Conservation (phyloP, 2,888 invertebrate species). For the Calameuta filiformis region DNA sequence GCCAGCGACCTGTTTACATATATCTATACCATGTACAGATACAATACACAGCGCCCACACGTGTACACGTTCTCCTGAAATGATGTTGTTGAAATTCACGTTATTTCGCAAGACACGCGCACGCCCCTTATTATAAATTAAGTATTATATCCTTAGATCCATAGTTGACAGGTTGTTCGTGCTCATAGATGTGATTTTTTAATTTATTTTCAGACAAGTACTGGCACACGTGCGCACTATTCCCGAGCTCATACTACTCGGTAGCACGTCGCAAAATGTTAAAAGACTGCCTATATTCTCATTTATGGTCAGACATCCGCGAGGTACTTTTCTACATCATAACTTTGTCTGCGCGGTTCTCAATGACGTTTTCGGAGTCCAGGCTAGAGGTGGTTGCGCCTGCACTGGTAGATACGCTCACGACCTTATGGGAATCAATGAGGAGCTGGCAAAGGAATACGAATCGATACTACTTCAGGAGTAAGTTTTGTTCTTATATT, state of each 20-base stretch:
- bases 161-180: neutral
- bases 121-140: neutral
- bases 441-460: conserved; percentile 79
- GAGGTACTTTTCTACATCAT: conserved; percentile 87
- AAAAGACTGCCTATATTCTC: conserved; percentile 86
- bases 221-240: conserved; percentile 82
- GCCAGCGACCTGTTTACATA: neutral
- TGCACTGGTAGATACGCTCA: conserved; percentile 89
- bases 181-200: neutral
- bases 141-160: neutral
- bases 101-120: neutral
- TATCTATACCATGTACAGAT: neutral
- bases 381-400: conserved; percentile 82
- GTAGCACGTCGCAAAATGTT: conserved; percentile 75
- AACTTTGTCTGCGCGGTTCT: conserved; percentile 87
- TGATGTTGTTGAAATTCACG: neutral
- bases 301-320: conserved; percentile 83
- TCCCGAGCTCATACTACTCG: conserved; percentile 83
- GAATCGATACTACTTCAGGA: conserved; percentile 76
- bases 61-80: too few species aligned
- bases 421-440: conserved; percentile 85
- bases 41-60: neutral
- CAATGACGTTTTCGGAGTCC: conserved; percentile 93
- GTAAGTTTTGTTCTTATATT: conserved; percentile 52
- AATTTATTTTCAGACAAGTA: conserved; percentile 75